These are phyloP conservation scores for Glareola pratincola DNA, from an alignment of 2,113 vertebrate species.

Conservation along the genomic window DNA sequence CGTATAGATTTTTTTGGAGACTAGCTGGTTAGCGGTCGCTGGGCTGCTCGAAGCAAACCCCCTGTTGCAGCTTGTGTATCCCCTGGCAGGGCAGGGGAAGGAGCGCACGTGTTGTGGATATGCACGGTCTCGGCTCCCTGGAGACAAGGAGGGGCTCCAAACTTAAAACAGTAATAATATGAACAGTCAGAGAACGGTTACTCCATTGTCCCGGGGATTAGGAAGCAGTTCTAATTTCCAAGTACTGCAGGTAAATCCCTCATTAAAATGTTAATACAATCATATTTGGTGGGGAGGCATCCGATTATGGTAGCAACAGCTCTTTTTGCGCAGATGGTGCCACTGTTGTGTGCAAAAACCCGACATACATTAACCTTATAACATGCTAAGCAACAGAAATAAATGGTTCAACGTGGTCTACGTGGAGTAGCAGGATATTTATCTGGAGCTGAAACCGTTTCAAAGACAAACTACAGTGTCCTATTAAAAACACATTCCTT, in stretches of 20 bases:
- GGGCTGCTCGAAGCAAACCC: not conserved
- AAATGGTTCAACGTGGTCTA: not conserved
- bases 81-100: not conserved
- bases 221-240: not conserved
- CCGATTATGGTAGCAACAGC: not conserved
- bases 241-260: not conserved
- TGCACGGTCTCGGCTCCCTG: not conserved
- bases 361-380: not conserved
- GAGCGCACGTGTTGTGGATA: not conserved
- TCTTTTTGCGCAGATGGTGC: not conserved
- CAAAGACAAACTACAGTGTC: not conserved
- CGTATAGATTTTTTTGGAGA: not conserved
- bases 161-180: not conserved
- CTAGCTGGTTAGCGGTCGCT: not conserved
- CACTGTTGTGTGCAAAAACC: not conserved
- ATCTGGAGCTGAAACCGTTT: not conserved
- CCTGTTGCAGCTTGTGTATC: not conserved
- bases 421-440: accelerated
- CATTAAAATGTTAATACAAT: not conserved
- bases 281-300: not conserved
- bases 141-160: not conserved
- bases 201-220: not conserved
- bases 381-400: not conserved
- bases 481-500: not conserved
- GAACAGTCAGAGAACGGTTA: not conserved